These are phyloP conservation scores for Oceanodroma tethys DNA, from an alignment of 2,113 vertebrate species.

Conservation along the genomic window DNA sequence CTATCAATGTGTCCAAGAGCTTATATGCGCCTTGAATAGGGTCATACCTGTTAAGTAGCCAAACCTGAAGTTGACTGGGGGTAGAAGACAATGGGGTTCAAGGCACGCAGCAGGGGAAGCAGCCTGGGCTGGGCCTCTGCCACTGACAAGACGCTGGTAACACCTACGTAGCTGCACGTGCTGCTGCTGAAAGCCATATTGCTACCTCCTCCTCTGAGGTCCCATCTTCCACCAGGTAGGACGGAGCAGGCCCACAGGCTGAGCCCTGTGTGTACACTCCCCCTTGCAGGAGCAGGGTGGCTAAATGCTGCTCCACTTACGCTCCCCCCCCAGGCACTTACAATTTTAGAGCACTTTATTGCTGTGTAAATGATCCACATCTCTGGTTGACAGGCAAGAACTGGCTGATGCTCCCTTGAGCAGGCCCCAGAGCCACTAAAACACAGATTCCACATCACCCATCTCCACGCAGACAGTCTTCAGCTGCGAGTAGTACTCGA, in stretches of 20 bases:
- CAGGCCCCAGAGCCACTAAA: conserved; percentile 66
- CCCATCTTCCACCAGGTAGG: neutral
- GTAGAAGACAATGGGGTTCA: neutral
- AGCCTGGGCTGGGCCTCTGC: neutral
- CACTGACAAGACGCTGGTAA: neutral
- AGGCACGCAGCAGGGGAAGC: neutral
- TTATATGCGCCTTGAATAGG: rapidly evolving
- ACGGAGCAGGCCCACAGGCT: neutral
- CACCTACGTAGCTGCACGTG: neutral
- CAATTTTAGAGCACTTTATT: neutral
- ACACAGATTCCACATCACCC: conserved; percentile 86
- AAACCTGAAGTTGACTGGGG: neutral
- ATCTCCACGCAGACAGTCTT: conserved; percentile 95
- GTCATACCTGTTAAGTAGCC: neutral
- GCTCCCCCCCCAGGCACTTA: neutral
- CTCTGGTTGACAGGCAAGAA: neutral
- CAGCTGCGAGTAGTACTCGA: conserved; percentile 92
- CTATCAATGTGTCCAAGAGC: neutral
- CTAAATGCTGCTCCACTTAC: neutral
- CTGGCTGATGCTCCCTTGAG: neutral
- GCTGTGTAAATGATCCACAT: neutral
- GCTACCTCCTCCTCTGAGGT: neutral
- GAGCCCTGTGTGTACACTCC: neutral
- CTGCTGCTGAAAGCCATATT: neutral
- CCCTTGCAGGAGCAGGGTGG: neutral